Conservation (phyloP, 1,140 invertebrate species). For the Bombus pyrosoma region DNA sequence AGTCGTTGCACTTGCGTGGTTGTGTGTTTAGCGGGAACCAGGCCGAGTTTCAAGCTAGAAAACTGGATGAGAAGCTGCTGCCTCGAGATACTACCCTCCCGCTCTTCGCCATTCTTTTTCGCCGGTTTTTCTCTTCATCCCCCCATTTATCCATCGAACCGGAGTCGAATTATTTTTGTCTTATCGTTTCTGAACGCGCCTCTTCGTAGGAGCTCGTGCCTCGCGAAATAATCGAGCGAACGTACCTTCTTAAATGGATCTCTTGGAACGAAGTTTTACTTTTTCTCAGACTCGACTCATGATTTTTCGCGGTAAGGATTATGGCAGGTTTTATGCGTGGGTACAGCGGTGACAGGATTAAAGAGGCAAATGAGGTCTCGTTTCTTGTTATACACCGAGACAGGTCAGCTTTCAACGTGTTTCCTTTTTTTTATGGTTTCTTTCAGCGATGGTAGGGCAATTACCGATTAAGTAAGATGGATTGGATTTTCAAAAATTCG, state of each 20-base stretch:
- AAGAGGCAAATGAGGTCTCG: too few species aligned
- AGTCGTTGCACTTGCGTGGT: not conserved
- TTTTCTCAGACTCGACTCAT: not conserved
- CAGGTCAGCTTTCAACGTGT: not conserved
- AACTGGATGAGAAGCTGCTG: slow-evolving; percentile 35
- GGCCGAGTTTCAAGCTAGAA: slow-evolving; percentile 26
- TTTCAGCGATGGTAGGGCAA: not conserved
- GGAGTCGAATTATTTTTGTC: slow-evolving; percentile 27
- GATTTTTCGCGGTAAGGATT: slow-evolving; percentile 5
- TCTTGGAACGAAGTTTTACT: not conserved
- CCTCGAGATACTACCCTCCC: slow-evolving; percentile 18
- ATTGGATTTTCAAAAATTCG: not conserved
- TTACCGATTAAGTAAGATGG: not conserved
- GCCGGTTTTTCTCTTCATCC: not conserved
- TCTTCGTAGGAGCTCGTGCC: not conserved
- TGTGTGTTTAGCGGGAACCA: slow-evolving; percentile 18
- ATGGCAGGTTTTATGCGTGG: not conserved
- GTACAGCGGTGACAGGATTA: not conserved
- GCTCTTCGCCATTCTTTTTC: too few species aligned
- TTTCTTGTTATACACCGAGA: not conserved
- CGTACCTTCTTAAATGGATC: not conserved
- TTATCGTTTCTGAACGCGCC: slow-evolving; percentile 36
- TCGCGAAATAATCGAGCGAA: slow-evolving; percentile 7
- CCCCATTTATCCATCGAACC: not conserved
- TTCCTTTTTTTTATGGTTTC: not conserved